Base-by-base conservation (phyloP, 2,113 vertebrate genomes). In the Hystrix cristata region DNA sequence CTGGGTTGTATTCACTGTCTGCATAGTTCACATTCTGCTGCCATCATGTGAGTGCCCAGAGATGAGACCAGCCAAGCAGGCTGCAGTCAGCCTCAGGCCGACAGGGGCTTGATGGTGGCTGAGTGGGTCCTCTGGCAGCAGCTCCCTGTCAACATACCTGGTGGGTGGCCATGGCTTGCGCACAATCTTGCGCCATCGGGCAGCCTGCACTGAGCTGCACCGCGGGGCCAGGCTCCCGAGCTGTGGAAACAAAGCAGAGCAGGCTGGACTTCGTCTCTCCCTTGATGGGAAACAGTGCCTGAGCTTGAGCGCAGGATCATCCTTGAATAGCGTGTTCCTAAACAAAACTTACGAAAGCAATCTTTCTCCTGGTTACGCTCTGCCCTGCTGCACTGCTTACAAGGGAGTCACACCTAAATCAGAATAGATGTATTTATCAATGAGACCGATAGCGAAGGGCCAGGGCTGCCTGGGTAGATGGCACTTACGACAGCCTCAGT, bases 101-200 rank as follows among this genome's bases (percentile, higher is more conserved):
- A 27, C 14, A 19, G 59, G 34, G 1, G 21, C 38, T 67, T 16
- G 6, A 5, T 51, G 19, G 29, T 7, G 18, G 51, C 43, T 59
- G 1, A 1, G 59, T 0, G 1, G 18, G 7, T 27, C 14, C 53
- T 48, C 69, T 23, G 60, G 46, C 0, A 34, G 65, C 7, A 4
- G n/a, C 7, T 29, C 38, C 1, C 43, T n/a, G 23, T 0, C 0
- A 2, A 97, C 97, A 0, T 95, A 99, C 99, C 99, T 99, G 98
- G 98, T 97, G 21, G 98, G 97, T 59, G 98, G 97, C 99, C 99
- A 99, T 0, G 98, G 86, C 97, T 98, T 99, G 80, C 98, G 98
- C 55, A 99, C 88, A n/a, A 98, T 94, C 96, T 98, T 99, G 87
- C 98, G 98, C 87, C 99, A 98, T 69, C 98, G 60, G 13, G 99